Conservation (phyloP, 2,113 vertebrate genomes). For the Rhagologus leucostigma region DNA sequence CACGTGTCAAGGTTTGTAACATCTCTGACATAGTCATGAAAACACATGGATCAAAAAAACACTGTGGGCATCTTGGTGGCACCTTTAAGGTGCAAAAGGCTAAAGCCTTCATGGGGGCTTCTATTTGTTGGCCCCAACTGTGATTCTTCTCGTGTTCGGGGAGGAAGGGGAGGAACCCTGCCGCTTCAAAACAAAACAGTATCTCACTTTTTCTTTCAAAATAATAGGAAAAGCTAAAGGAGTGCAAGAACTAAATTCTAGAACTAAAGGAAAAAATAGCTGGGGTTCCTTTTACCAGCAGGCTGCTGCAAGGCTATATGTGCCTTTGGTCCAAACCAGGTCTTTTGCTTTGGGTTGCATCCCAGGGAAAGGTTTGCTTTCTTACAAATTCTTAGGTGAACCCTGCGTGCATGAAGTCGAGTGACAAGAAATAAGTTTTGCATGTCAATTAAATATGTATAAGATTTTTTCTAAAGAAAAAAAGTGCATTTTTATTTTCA, state of each 20-base stretch:
- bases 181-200: not conserved
- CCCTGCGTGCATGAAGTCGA: not conserved
- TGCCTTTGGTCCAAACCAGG: not conserved
- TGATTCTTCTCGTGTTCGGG: accelerated
- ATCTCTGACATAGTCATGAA: not conserved
- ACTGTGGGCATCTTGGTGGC: not conserved
- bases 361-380: not conserved
- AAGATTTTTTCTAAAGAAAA: not conserved
- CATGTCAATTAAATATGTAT: not conserved
- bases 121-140: not conserved
- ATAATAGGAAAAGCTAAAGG: not conserved
- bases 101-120: not conserved
- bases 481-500: not conserved
- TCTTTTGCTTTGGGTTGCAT: not conserved
- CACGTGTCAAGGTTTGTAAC: not conserved
- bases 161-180: not conserved
- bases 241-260: not conserved
- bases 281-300: not conserved
- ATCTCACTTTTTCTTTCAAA: not conserved
- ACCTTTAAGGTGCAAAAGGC: not conserved
- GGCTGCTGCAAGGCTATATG: not conserved
- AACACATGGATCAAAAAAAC: not conserved
- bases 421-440: not conserved
- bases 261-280: not conserved
- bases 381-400: not conserved